Base-by-base conservation (phyloP, 2,113 vertebrate species). In the Tamias sibiricus region DNA sequence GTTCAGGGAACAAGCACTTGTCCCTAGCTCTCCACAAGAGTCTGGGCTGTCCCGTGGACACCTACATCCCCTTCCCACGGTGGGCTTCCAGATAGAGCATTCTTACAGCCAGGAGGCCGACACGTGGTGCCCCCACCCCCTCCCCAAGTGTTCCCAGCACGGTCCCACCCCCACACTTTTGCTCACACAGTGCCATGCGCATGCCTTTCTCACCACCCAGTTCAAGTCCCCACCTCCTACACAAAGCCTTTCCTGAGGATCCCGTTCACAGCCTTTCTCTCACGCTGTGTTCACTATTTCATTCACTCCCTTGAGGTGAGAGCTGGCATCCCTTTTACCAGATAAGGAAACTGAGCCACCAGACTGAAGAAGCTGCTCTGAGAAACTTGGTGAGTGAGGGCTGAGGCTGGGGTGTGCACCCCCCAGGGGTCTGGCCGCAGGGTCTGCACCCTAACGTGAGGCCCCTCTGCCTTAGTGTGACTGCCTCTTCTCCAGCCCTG, bases 151-250 rank as follows among this genome's bases (percentile, higher is more conserved):
- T 24, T 87, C 75, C 74, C 42, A 84, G 91, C 17, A 2, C 5
- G 4, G 40, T 40, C 72, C 81, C 85, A 59, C 87, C 77, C 80
- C 71, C 54, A 54, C n/a, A 52, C 80, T 68, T 81, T 54, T 22
- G 66, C 72, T 96, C 91, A 85, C 91, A 87, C 44, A 6, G 89
- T 40, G 26, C 66, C 82, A 26, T 26, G 22, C n/a, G 30, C 64
- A 54, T 87, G n/a, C 86, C 32, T 19, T 42, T 87, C 92, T 49
- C 14, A 0, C 42, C 66, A 77, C 6, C 47, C 28, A 35, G 96
- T 49, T 90, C 87, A 47, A 86, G 59, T 88, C 93, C 93, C 95
- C 88, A 89, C 92, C 85, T 96, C 92, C 97, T 52, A 84, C 95
- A 93, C 83, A 49, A 66, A 90, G 66, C 95, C 91, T 90, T 90